Evolutionary conservation across 2,888 invertebrate genomes (phyloP).

Genomic region (Phasia obesa): DNA sequence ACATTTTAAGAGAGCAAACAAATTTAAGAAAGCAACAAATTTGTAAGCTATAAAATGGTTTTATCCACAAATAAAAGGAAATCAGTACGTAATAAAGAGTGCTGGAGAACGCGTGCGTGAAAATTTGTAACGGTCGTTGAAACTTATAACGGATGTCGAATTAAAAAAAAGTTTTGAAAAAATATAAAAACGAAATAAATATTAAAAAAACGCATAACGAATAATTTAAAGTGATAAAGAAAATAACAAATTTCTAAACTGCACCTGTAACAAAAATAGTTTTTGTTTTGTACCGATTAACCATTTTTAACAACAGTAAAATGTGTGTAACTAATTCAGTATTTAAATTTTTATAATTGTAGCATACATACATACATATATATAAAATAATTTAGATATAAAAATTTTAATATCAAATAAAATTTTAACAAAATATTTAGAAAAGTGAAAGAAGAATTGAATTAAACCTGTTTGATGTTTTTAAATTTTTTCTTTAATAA

Average conservation of each 20-base stretch:
- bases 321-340: slow-evolving; percentile 60
- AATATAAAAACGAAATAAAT: slow-evolving; percentile 15
- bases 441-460: background rate
- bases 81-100: slow-evolving; percentile 60
- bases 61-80: slow-evolving; percentile 32
- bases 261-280: slow-evolving; percentile 46
- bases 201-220: slow-evolving; percentile 5
- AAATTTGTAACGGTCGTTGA: slow-evolving; percentile 48
- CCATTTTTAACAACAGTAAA: slow-evolving; percentile 35
- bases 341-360: slow-evolving; percentile 13
- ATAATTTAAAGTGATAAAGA: slow-evolving; percentile 36
- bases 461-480: slow-evolving; percentile 51
- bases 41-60: slow-evolving; percentile 20
- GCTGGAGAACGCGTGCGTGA: slow-evolving; percentile 62
- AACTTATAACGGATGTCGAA: slow-evolving; percentile 46
- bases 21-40: slow-evolving; percentile 27
- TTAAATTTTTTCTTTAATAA: slow-evolving; percentile 17
- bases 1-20: slow-evolving; percentile 35
- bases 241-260: slow-evolving; percentile 19
- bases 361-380: background rate
- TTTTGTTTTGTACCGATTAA: slow-evolving; percentile 31
- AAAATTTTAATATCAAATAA: background rate
- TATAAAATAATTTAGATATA: background rate
- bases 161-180: background rate
- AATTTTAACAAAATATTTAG: background rate